Base-by-base conservation (phyloP, 2,797 vertebrate species). In the Tarsius wallacei region DNA sequence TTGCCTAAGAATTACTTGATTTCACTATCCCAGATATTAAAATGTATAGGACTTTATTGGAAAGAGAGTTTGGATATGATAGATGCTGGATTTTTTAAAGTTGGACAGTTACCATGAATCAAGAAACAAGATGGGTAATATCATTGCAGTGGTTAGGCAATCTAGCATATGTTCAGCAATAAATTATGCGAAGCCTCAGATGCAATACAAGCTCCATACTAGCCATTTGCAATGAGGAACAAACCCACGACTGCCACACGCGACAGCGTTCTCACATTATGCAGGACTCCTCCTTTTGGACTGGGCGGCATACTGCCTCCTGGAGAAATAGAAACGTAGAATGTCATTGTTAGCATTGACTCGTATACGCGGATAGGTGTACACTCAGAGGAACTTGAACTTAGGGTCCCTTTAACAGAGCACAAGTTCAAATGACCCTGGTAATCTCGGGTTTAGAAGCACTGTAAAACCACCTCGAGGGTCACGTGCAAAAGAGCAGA, bases 41-140 rank as follows among this genome's bases (percentile, higher is more conserved):
- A 96, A 94, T 97, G 74, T 86, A 82, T 70, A 94, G 31, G 73
- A 82, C 87, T 97, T 95, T 92, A 97, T 93, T 94, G 77, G 71
- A 91, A 93, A 96, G 55, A 47, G 12, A 91, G 68, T 93, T 96
- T 89, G 70, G 85, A 92, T 97, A 86, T 94, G 91, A 96, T 70
- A 96, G 93, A 95, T 91, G 84, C 74, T 93, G 82, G 76, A 86
- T 97, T 96, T 96, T 94, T 94, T 81, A 90, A 94, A 95, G 71
- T 96, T 95, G 91, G 74, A 83, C 92, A 87, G 87, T 96, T 94
- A 97, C 86, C 94, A 94, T 97, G 93, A 70, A 98, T 98, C 95
- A 97, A 87, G 64, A 97, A 87, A 80, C 17, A 33, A 81, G 63
- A 71, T 81, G 90, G 83, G 68, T 97, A 91, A 94, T 93, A 95